Percentiles rank a stretch among this genome's conserved stretches.
phyloP scores from a whole-genome alignment of 2,113 vertebrate genomes.

The Trinectes maculatus region DNA sequence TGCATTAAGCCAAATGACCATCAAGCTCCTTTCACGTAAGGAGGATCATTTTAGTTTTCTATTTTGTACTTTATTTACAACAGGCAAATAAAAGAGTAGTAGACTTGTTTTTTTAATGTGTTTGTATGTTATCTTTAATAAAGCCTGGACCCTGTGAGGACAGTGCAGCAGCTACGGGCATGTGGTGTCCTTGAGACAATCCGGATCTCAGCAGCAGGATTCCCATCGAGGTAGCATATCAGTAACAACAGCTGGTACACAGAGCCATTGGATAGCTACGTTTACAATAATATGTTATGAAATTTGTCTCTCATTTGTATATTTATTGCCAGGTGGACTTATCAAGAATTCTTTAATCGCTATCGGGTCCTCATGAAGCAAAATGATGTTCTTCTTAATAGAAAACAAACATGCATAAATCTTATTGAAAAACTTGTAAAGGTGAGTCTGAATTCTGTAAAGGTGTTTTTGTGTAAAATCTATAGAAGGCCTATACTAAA shows the following conservation, averaged over 20 bases:
- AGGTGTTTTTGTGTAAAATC: too few relatives aligned
- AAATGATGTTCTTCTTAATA: constrained; percentile 89
- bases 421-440: constrained; percentile 89
- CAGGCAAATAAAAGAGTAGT: not conserved
- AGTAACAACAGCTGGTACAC: not conserved
- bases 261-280: not conserved
- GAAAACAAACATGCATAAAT: constrained; percentile 91
- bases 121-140: constrained; percentile 10
- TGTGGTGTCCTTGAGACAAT: constrained; percentile 97
- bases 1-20: constrained; percentile 97
- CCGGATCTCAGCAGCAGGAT: constrained; percentile 95
- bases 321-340: constrained; percentile 89
- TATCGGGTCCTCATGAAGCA: constrained; percentile 96
- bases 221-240: constrained; percentile 90
- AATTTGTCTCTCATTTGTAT: not conserved
- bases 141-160: constrained; percentile 92
- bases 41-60: not conserved
- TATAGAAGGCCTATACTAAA: too few relatives aligned
- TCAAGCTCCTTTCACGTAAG: constrained; percentile 94
- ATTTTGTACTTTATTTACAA: not conserved
- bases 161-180: constrained; percentile 94
- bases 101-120: not conserved
- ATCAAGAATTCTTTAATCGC: constrained; percentile 96
- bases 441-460: constrained; percentile 72
- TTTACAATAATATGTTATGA: not conserved